phyloP scores from a whole-genome alignment of 2,113 vertebrate genomes.

The Sinocyclocheilus anshuiensis region DNA sequence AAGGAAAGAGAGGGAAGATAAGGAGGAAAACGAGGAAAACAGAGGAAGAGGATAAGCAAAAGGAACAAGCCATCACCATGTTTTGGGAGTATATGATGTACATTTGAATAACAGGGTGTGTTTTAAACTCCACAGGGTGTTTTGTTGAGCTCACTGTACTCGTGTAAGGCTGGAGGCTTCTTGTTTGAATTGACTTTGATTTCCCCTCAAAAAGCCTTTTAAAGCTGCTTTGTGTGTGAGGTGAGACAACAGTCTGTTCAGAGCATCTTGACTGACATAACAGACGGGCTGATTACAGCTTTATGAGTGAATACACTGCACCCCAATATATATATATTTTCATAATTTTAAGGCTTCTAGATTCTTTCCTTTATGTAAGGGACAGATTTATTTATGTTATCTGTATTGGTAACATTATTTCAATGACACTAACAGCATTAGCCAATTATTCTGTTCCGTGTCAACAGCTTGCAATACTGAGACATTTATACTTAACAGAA shows the following conservation, averaged over 20 bases:
- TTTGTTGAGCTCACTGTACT: conserved; percentile 2
- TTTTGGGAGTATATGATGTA: neutral
- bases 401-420: conserved; percentile 2
- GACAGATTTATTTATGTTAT: neutral
- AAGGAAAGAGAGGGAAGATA: conserved; percentile 19
- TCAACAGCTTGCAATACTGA: conserved; percentile 17
- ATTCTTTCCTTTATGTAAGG: neutral
- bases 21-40: conserved; percentile 7
- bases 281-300: neutral
- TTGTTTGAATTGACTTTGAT: conserved; percentile 28
- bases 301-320: neutral
- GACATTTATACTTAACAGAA: conserved; percentile 17
- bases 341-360: neutral
- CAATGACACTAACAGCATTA: neutral
- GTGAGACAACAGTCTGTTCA: neutral
- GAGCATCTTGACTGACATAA: neutral
- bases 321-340: neutral
- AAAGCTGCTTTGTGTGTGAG: neutral
- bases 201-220: neutral
- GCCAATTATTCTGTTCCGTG: neutral
- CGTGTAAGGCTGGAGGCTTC: neutral
- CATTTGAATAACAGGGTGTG: conserved; percentile 5
- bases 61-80: neutral
- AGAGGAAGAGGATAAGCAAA: conserved; percentile 8
- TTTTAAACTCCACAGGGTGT: neutral